These are phyloP conservation scores for Aphyosemion australe DNA, from an alignment of 2,113 vertebrate genomes.

Conservation along the genomic window DNA sequence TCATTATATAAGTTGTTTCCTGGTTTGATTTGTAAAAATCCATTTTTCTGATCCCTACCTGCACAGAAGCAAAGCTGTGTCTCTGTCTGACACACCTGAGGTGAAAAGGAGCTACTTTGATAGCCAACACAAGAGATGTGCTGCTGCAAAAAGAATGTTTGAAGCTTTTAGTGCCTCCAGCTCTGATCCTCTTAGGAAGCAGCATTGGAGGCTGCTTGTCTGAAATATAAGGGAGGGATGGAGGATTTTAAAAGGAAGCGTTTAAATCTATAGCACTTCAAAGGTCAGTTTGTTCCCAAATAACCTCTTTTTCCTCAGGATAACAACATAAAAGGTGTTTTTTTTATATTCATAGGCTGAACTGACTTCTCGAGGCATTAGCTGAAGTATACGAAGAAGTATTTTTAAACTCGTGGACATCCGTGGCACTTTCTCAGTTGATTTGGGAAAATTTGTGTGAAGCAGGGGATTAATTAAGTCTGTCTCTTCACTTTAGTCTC, in stretches of 20 bases:
- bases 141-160: constrained; percentile 21
- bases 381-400: constrained; percentile 29
- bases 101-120: constrained; percentile 25
- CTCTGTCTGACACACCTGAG: background rate
- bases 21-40: constrained; percentile 6
- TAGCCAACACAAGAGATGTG: constrained; percentile 32
- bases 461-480: constrained; percentile 17
- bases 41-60: background rate
- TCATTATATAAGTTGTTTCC: background rate
- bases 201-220: constrained; percentile 42
- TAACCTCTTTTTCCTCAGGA: constrained; percentile 31
- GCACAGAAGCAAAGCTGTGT: background rate
- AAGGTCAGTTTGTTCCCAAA: constrained; percentile 56
- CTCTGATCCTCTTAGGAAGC: constrained; percentile 60
- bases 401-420: constrained; percentile 1
- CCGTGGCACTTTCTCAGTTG: constrained; percentile 19
- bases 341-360: constrained; percentile 13
- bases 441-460: constrained; percentile 16
- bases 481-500: constrained; percentile 12
- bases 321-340: constrained; percentile 24
- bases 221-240: constrained; percentile 41
- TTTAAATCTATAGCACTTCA: constrained; percentile 44
- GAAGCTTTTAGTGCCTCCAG: constrained; percentile 35
- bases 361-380: constrained; percentile 25
- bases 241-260: constrained; percentile 42